Evolutionary conservation across 37 sponge, comb jelly and placozoan species (phyloP), one percentile per base, ranked within the genome.

Genomic region (Halichondria panicea): DNA sequence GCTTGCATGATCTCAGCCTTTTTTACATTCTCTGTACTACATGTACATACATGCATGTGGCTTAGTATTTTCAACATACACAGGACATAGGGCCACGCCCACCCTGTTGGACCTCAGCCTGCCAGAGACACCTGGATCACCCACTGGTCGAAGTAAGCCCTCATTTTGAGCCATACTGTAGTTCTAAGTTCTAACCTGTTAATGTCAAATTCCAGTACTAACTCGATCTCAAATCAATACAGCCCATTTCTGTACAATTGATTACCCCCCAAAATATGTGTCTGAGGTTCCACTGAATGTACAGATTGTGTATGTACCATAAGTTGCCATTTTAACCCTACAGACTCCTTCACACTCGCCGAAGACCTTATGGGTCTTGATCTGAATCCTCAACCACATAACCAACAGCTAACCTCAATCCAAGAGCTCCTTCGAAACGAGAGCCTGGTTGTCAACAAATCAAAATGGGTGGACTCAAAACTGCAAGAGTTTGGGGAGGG

Each of bases 291-390:
- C n/a, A n/a, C n/a, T n/a, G n/a, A n/a, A n/a, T n/a, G n/a, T n/a
- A n/a, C n/a, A n/a, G n/a, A n/a, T n/a, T n/a, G n/a, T n/a, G n/a
- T n/a, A n/a, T n/a, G n/a, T n/a, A n/a, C n/a, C n/a, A n/a, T 15
- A 48, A 18, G 52, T 15, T 48, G 3, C 25, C 43, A 42, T 18
- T 28, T 11, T 8, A 21, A 5, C 52, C 4, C 2, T 44, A 2
- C 69, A 43, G 64, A 55, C 15, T 68, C 79, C 33, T 68, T 68
- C 79, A 78, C 79, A 5, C 68, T 89, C 63, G 80, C 78, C 54
- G 58, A 61, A 56, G 89, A 89, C 64, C 62, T 89, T 32, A 60
- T 73, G 15, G 89, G 89, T 25, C 65, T 89, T 62, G 89, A 89
- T 37, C 66, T 83, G 39, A 74, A 84, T 24, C 50, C 58, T 35